phyloP scores from a whole-genome alignment of 92 coral and sea anemone species.

The Plumapathes pennacea region DNA sequence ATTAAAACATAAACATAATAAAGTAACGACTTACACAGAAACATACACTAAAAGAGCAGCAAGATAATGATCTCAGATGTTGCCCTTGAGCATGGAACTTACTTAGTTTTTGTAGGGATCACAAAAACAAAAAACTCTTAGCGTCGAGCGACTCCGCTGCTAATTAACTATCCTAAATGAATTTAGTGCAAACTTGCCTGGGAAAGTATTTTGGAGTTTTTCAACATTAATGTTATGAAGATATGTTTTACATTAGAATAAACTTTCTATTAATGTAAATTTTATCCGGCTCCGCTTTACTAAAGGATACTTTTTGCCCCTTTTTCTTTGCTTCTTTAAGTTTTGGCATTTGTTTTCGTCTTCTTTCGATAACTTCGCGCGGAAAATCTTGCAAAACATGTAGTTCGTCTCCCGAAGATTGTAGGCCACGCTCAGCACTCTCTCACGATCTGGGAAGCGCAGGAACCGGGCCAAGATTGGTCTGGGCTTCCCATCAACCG shows the following conservation, averaged over 20 bases:
- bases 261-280: constrained; percentile 8
- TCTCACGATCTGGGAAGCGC: constrained; percentile 5
- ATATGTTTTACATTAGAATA: constrained; percentile 4
- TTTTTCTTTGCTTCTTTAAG: constrained; percentile 6
- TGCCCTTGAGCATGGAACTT: too few relatives aligned
- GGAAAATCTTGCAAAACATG: constrained; percentile 10
- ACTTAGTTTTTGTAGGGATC: too few relatives aligned
- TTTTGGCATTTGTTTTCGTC: constrained; percentile 7
- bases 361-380: constrained; percentile 8
- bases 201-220: too few relatives aligned
- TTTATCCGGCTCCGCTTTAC: constrained; percentile 15
- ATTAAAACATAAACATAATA: too few relatives aligned
- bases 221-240: too few relatives aligned
- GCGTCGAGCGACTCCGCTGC: too few relatives aligned
- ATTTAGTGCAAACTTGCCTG: too few relatives aligned
- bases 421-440: constrained; percentile 3
- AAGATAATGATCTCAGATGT: too few relatives aligned
- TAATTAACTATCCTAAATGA: too few relatives aligned
- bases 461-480: constrained; percentile 6
- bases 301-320: constrained; percentile 6
- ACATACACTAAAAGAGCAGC: too few relatives aligned
- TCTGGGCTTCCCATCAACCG: not conserved
- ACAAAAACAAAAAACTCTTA: too few relatives aligned
- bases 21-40: too few relatives aligned
- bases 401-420: constrained; percentile 1